Base-by-base conservation (phyloP, 2,888 invertebrate species). In the Eupeodes luniger region DNA sequence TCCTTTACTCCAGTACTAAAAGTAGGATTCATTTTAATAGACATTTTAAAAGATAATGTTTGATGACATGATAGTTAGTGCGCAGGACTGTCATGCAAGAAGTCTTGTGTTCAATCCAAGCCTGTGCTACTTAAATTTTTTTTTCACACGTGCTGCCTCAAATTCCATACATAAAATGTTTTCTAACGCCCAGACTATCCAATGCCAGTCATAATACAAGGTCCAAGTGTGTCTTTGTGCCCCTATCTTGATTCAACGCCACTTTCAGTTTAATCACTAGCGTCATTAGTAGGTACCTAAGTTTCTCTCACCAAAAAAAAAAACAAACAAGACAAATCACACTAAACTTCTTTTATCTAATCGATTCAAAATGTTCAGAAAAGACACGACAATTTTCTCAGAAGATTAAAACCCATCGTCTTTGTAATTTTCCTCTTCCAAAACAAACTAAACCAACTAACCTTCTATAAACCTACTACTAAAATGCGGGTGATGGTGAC, bases 401-500 rank as follows among this genome's bases (percentile, higher is more conserved):
- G 16, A 69, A 62, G 79, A 77, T 74, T 51, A 64, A 47, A 40
- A n/a, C 10, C 4, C 36, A 61, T 61, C 61, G 36, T 62, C 40
- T 44, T 62, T 44, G 62, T 62, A 27, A 14, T 62, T 11, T 36
- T 34, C 12, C 9, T 34, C 12, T 19, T 47, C 53, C 70, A 40
- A 40, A 40, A 40, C 40, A 19, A 19, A 19, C 19, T 19, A 19
- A 19, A 19, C 1, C 19, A 19, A 19, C 40, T 0, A 40, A 51
- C 19, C 12, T 5, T 57, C 55, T 57, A 47, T 14, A n/a, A n/a
- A 36, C 9, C 1, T 34, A 59, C 34, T 34, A n/a, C 7, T 34
- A 2, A 59, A 19, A 84, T 77, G 84, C 76, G 84, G 87, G 83
- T 87, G 84, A 87, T 84, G 87, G 83, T 87, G 84, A 87, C 87